Base-by-base conservation (phyloP, 2,797 vertebrate genomes). In the Limosa lapponica region DNA sequence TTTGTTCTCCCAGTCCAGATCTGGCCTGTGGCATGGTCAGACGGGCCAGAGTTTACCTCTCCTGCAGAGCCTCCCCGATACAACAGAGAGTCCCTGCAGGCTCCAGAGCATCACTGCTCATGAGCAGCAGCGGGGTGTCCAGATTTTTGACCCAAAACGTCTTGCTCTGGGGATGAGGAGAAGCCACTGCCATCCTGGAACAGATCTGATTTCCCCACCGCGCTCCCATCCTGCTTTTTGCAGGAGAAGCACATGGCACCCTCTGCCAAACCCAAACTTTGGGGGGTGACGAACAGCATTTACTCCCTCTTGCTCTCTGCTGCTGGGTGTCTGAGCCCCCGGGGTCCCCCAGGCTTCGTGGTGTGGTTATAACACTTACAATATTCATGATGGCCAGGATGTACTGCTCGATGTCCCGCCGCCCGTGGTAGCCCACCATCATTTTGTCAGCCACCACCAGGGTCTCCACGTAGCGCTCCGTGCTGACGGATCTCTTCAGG, bases 331-430 rank as follows among this genome's bases (percentile, higher is more conserved):
- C 10, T 11, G 36, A 51, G 66, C 39, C 52, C 36, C 79, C 4
- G 22, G 17, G 41, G 25, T 4, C 7, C 39, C 27, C 5, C 10
- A 1, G 1, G 23, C 19, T 2, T 43, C 66, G 13, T 52, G 85
- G 36, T 86, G 82, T 64, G 97, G 89, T 85, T 97, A 71, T 99
- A 98, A 99, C 98, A 99, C 99, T 99, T 99, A 99, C 99, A 99
- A 99, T 99, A 99, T 99, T 99, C 99, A 99, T 99, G 98, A 99
- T 98, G 58, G 99, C 99, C 97, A 99, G 98, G 97, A 99, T 99
- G 93, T 99, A 99, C 97, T 99, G 99, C 95, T 99, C 99, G n/a
- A 99, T 99, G 95, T 99, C 99, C 18, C 99, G 97, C 58, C 99
- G 98, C 13, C 99, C 99, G 1, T 99, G 99, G 98, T 99, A 99